These are phyloP conservation scores for Drosophila dunni DNA, from an alignment of 1,140 invertebrate species.

Conservation along the genomic window DNA sequence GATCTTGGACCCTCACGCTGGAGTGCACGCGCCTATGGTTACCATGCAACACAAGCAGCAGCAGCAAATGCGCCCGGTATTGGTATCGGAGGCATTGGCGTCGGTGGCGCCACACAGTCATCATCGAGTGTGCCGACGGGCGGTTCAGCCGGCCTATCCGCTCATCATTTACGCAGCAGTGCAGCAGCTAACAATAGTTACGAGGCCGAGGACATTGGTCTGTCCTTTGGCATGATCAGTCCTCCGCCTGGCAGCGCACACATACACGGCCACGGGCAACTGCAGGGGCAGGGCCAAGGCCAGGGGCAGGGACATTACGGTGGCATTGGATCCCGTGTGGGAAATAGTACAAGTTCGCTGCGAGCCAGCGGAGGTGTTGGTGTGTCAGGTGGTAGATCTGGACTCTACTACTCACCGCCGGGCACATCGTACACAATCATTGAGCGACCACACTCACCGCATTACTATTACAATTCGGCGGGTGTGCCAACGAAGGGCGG, in stretches of 20 bases:
- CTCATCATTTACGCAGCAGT: constrained; percentile 76
- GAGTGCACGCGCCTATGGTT: constrained; percentile 82
- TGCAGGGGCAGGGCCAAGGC: constrained; percentile 8
- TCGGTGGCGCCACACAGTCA: constrained; percentile 71
- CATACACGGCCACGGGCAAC: constrained; percentile 27
- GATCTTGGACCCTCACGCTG: constrained; percentile 84
- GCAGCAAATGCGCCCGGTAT: constrained; percentile 51
- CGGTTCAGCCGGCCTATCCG: constrained; percentile 73
- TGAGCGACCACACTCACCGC: constrained; percentile 91
- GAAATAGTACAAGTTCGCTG: constrained; percentile 82
- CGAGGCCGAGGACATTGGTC: constrained; percentile 82
- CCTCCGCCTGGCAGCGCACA: constrained; percentile 79
- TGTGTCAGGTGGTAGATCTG: constrained; percentile 85
- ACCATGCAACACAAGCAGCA: constrained; percentile 61
- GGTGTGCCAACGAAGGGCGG: constrained; percentile 84
- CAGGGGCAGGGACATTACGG: constrained; percentile 42
- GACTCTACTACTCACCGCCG: constrained; percentile 89
- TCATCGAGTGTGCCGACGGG: constrained; percentile 81
- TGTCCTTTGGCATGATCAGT: constrained; percentile 80
- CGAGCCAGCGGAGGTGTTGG: constrained; percentile 75
- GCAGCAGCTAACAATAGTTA: constrained; percentile 75
- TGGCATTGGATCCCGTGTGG: constrained; percentile 71
- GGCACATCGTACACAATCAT: constrained; percentile 94
- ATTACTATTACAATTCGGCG: constrained; percentile 85
- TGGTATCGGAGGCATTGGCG: constrained; percentile 53